Evolutionary conservation across 2,113 vertebrate genomes (phyloP).

Genomic region (Girardinichthys multiradiatus): DNA sequence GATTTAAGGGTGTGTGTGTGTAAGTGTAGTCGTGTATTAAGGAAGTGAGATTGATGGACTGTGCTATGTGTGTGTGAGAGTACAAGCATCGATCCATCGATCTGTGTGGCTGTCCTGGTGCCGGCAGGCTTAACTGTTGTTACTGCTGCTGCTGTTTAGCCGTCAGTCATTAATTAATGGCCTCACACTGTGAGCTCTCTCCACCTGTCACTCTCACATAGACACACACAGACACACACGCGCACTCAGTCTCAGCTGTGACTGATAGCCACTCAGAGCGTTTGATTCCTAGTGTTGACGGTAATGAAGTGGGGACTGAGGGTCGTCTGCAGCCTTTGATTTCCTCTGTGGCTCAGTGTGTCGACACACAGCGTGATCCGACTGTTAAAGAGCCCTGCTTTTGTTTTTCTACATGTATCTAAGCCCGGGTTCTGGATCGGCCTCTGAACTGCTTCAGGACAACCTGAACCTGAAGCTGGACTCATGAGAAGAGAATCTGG

Average conservation of each 20-base stretch:
- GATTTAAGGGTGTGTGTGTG: slow-evolving; percentile 42
- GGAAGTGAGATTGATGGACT: slow-evolving; percentile 51
- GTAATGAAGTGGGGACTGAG: slow-evolving; percentile 49
- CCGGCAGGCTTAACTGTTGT: slow-evolving; percentile 77
- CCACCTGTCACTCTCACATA: slow-evolving; percentile 60
- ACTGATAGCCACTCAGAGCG: slow-evolving; percentile 39
- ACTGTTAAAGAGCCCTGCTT: not conserved
- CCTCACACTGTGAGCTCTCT: slow-evolving; percentile 59
- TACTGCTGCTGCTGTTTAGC: slow-evolving; percentile 76
- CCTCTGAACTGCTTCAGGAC: not conserved
- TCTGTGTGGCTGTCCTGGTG: slow-evolving; percentile 61
- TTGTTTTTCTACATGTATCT: not conserved
- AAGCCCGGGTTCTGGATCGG: not conserved
- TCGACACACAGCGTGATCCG: not conserved
- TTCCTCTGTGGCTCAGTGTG: slow-evolving; percentile 7
- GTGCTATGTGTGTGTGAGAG: slow-evolving; percentile 20
- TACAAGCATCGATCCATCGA: slow-evolving; percentile 76
- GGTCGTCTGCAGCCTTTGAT: slow-evolving; percentile 8
- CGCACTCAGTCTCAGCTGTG: slow-evolving; percentile 1
- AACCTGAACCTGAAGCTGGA: not conserved
- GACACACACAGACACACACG: not conserved
- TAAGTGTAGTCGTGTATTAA: slow-evolving; percentile 8
- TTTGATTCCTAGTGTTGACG: slow-evolving; percentile 42
- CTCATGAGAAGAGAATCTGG: no score
- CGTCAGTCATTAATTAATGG: slow-evolving; percentile 78